Evolutionary conservation across 2,888 invertebrate genomes (phyloP), one percentile per base, ranked within the genome.

Genomic region (Melieria omissa): DNA sequence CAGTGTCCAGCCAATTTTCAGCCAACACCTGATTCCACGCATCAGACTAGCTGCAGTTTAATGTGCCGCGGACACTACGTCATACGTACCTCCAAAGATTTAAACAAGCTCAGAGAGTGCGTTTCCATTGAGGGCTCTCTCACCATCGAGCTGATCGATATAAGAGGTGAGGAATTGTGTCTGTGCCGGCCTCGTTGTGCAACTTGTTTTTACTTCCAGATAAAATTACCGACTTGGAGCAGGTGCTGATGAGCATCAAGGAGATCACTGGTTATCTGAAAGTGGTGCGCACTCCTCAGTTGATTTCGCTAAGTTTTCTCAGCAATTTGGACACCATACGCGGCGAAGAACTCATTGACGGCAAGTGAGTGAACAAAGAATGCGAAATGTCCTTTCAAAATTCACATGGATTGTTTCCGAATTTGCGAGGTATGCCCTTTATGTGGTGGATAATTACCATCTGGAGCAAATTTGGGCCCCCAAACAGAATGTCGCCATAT

Each of bases 101-200:
- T 84, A 45, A 73, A 78, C 5, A 83, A 83, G 12, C 86, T 93
- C 14, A 88, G 88, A 47, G 92, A 91, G 2, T 95, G 95, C 81
- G 91, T 92, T 0, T 88, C 89, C 64, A 91, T 96, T 61, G 88
- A 89, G 44, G 94, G 94, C 0, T 89, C 90, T 1, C 83, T 95
- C 29, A 90, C 90, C 65, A 92, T 95, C 9, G 82, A 85, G 45
- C 68, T 86, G 3, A 75, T 71, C 1, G 79, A 84, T 9, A 78
- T 80, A 12, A 66, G 81, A 72, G 64, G 86, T 85, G 46, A 74
- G 76, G 49, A 10, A 5, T 29, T 29, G 29, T 29, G 29, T 29
- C 29, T 29, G 29, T 29, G 29, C 29, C 29, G 29, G 29, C 29
- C 29, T 29, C 29, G 29, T 29, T 29, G 29, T 29, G 29, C 29